Evolutionary conservation across 2,113 vertebrate genomes (phyloP).

Genomic region (Baryphthengus martii): DNA sequence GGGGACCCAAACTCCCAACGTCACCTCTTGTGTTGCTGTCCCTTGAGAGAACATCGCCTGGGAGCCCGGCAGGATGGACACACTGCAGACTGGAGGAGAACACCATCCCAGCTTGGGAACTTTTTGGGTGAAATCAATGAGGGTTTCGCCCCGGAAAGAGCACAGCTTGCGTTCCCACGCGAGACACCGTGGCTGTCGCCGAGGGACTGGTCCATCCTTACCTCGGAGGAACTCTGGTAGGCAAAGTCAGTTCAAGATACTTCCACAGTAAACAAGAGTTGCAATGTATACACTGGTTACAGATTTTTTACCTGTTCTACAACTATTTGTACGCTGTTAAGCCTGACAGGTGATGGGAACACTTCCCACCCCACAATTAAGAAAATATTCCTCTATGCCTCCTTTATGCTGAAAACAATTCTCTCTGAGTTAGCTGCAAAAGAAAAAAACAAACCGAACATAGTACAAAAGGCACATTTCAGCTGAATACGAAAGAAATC

Average conservation of each 20-base stretch:
- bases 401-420: conserved; percentile 7
- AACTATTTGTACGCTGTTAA: conserved; percentile 5
- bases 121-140: fast-evolving
- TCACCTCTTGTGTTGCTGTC: background rate
- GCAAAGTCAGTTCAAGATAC: background rate
- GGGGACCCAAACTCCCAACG: background rate
- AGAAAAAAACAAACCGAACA: background rate
- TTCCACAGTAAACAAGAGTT: background rate
- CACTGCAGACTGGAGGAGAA: fast-evolving
- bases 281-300: background rate
- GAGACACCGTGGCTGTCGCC: background rate
- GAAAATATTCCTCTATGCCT: background rate
- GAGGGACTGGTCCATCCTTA: background rate
- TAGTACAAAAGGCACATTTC: conserved; percentile 24
- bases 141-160: background rate
- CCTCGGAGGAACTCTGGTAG: background rate
- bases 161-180: fast-evolving
- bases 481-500: conserved; percentile 34
- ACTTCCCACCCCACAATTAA: background rate
- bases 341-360: background rate
- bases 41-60: fast-evolving
- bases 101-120: background rate
- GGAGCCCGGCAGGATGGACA: background rate
- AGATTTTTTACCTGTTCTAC: conserved; percentile 15
- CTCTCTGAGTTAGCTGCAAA: background rate